phyloP scores from a whole-genome alignment of 2,888 invertebrate species.

The Hyppa rectilinea region DNA sequence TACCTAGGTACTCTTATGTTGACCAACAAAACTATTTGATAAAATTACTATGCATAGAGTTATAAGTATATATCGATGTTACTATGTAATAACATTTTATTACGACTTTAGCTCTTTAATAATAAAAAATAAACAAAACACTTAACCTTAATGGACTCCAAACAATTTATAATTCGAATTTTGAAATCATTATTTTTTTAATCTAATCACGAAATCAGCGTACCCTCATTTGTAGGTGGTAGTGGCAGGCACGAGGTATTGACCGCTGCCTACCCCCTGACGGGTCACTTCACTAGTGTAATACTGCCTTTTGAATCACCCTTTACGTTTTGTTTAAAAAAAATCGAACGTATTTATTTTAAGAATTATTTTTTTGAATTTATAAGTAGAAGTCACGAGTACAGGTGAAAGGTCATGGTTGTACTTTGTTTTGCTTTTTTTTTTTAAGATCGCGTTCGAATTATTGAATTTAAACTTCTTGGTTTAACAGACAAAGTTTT shows the following conservation, averaged over 20 bases:
- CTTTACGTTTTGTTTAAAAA: conserved; percentile 66
- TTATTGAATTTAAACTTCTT: not conserved
- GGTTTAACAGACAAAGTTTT: no score
- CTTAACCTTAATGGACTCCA: conserved; percentile 39
- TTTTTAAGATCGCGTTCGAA: not conserved
- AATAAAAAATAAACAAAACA: conserved; percentile 6
- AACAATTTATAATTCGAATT: conserved; percentile 71
- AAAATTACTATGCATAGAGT: no score
- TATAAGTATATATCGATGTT: no score
- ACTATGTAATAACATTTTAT: no score
- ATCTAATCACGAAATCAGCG: conserved; percentile 82
- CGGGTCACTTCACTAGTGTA: conserved; percentile 74
- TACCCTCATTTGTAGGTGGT: conserved; percentile 80
- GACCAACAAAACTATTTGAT: not conserved
- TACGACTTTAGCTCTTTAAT: not conserved
- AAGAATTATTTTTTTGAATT: conserved; percentile 26
- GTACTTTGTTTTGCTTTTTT: not conserved
- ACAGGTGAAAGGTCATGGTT: conserved; percentile 40
- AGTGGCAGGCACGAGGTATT: conserved; percentile 84
- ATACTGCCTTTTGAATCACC: conserved; percentile 70
- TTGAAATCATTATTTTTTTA: conserved; percentile 76
- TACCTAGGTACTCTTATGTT: not conserved
- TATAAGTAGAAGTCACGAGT: conserved; percentile 19
- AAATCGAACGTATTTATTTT: conserved; percentile 43
- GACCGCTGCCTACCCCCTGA: conserved; percentile 78